Evolutionary conservation across 1,140 invertebrate genomes (phyloP), one percentile per base, ranked within the genome.

Genomic region (Drosophila hydei): DNA sequence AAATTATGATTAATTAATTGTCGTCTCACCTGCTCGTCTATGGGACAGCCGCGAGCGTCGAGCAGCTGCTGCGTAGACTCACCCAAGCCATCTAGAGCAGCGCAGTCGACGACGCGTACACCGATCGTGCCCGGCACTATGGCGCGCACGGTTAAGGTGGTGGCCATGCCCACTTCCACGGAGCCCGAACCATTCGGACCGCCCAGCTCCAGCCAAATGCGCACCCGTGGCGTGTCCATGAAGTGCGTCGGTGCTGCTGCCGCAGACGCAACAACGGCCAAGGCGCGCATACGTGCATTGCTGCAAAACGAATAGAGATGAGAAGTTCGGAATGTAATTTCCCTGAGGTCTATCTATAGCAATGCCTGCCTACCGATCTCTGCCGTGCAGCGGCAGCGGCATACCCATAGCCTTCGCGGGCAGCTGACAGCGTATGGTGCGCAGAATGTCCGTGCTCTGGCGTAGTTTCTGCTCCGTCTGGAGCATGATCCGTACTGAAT

Each of bases 181-280:
- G 92, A 92, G 33, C 94, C 93, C 4, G 91, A 77, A 38, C 92
- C 91, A 58, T 89, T 83, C 18, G 72, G 79, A 8, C 81, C 91
- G 16, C 93, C 91, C 65, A 96, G 93, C 77, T 96, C 95, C 92
- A 96, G 93, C 95, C 95, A 96, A 40, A 95, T 94, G 58, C 94
- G 92, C 9, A 91, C 89, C 16, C 90, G 74, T 5, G 79, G 90
- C 23, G 90, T 89, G 23, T 88, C 84, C 78, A 83, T 76, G 7
- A 75, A 65, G 9, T 76, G 51, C 18, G 70, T 12, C 11, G 25
- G 7, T 27, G 54, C n/a, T 11, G 18, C 23, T 11, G 36, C 16
- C 19, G 36, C 16, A 11, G 58, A 50, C 4, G 68, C 0, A 3
- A 58, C 79, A 1, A 70, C 72, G 14, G 83, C 83, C 61, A 88